These are phyloP conservation scores for Asteroscopus sphinx DNA, from an alignment of 2,888 invertebrate genomes.

Conservation along the genomic window DNA sequence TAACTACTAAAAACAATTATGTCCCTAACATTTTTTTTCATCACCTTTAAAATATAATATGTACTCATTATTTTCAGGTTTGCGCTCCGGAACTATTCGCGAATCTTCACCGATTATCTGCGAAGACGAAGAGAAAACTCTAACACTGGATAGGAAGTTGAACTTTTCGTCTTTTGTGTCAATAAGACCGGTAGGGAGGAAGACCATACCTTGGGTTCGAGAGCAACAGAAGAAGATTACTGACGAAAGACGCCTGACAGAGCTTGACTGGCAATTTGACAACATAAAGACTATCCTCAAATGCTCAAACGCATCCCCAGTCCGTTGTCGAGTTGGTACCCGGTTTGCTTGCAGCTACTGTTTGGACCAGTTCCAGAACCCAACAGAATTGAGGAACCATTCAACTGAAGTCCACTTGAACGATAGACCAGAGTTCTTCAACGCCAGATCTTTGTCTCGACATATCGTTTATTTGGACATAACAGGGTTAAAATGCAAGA, in stretches of 20 bases:
- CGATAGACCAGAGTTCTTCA: constrained; percentile 68
- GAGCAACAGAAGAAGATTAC: constrained; percentile 50
- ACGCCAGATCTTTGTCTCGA: constrained; percentile 66
- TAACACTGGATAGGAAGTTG: constrained; percentile 63
- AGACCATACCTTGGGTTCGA: constrained; percentile 42
- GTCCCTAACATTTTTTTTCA: not conserved
- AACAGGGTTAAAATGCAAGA: constrained; percentile 68
- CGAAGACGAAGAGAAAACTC: constrained; percentile 39
- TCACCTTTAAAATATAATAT: constrained; percentile 23
- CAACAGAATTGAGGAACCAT: constrained; percentile 72
- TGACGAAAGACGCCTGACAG: constrained; percentile 61
- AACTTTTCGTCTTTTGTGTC: constrained; percentile 70
- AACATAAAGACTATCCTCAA: constrained; percentile 72
- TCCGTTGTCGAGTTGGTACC: constrained; percentile 68
- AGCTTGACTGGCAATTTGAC: constrained; percentile 76
- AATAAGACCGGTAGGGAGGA: constrained; percentile 64
- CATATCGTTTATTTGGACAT: constrained; percentile 78
- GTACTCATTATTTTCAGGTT: constrained; percentile 57
- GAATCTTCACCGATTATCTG: constrained; percentile 27
- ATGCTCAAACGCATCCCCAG: constrained; percentile 76
- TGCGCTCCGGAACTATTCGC: constrained; percentile 37
- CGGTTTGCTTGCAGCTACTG: constrained; percentile 78
- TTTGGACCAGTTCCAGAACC: constrained; percentile 69
- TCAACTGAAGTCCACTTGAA: constrained; percentile 63
- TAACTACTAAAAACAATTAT: too few species aligned